Evolutionary conservation across 53 echinoderm and acorn worm genomes (phyloP).

Genomic region (Hippasteria phrygiana): DNA sequence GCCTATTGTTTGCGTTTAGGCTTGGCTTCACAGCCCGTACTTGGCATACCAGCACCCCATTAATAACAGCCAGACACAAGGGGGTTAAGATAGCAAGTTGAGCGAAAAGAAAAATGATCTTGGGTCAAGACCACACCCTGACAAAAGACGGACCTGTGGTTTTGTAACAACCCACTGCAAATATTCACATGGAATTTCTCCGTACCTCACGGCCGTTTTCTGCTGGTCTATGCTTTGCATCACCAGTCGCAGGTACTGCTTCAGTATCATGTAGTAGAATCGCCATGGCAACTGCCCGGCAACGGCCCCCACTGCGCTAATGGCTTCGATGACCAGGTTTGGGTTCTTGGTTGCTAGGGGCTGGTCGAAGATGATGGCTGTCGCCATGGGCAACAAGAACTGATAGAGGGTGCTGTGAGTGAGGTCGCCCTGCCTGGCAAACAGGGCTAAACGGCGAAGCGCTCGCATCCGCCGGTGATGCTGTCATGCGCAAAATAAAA

Average conservation of each 20-base stretch:
- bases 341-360: constrained; percentile 76
- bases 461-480: constrained; percentile 92
- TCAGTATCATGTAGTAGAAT: constrained; percentile 76
- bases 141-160: neutral
- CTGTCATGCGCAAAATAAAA: constrained; percentile 44
- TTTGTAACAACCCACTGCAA: too few relatives aligned
- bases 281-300: constrained; percentile 86
- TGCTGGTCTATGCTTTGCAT: constrained; percentile 77
- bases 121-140: neutral
- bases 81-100: too few relatives aligned
- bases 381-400: constrained; percentile 85
- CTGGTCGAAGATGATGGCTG: constrained; percentile 88
- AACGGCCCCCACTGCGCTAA: constrained; percentile 87
- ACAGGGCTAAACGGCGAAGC: constrained; percentile 75
- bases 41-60: too few relatives aligned
- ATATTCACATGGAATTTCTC: too few relatives aligned
- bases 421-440: constrained; percentile 76
- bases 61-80: too few relatives aligned
- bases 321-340: constrained; percentile 88
- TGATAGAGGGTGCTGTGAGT: constrained; percentile 73
- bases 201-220: constrained; percentile 92
- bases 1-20: too few relatives aligned
- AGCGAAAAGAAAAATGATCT: neutral
- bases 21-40: too few relatives aligned
- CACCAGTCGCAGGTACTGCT: constrained; percentile 92